Base-by-base conservation (phyloP, 1,140 invertebrate species). In the Adoxophyes honmai region DNA sequence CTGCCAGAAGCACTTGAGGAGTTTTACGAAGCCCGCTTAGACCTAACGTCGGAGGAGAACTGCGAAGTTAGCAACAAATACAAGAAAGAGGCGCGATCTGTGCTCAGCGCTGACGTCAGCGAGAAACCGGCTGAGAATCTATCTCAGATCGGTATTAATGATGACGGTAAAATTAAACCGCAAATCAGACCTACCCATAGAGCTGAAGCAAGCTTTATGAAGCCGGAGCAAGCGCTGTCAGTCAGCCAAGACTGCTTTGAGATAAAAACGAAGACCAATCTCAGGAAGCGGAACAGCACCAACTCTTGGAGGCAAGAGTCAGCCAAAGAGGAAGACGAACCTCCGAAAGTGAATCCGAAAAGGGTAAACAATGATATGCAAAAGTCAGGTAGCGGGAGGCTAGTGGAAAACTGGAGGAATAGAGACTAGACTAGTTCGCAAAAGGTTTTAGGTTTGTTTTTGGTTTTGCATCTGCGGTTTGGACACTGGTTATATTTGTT, bases 111-210 rank as follows among this genome's bases (percentile, higher is more conserved):
- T n/a, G 68, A 70, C 5, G 21, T 59, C 3, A 11, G 61, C 0
- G 79, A 87, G 0, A 79, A 78, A 58, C 57, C 74, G 1, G 64
- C 64, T 4, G 73, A 75, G 16, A 84, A 79, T 53, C 7, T 84
- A 0, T 79, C 79, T 0, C 75, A 81, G n/a, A 63, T 88, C 2
- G 84, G 66, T 15, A 33, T 86, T 11, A 77, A 71, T 16, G 66
- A 84, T n/a, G 80, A 81, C 4, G 76, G 80, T 1, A 80, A 85
- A 8, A 54, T 67, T 0, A 87, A 87, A 48, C 83, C 83, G 0
- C 86, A 88, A 51, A 57, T 88, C 10, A 72, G 83, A 58, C 86
- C 86, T 0, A 88, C 86, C 4, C 64, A 86, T n/a, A 82, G 86
- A 0, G 86, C 83, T 0, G 86, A 82, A 0, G 86, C 86, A 0